A percentile compares a stretch with the other conserved stretches of the same genome.
These are phyloP conservation scores for Nannobrachium achirus DNA, from an alignment of 2,113 vertebrate species.

Conservation along the genomic window DNA sequence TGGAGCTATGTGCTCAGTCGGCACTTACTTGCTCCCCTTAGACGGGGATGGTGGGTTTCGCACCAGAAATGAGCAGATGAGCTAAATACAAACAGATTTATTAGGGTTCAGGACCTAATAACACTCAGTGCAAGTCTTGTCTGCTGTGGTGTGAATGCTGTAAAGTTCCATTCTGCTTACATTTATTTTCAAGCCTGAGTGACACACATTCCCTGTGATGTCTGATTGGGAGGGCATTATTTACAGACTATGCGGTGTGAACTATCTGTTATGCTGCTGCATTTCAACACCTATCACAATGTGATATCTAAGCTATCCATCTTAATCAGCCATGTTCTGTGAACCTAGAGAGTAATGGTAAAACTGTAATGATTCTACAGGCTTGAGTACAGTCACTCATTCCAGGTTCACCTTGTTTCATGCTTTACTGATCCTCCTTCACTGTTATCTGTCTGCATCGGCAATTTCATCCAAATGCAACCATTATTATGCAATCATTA, in stretches of 20 bases:
- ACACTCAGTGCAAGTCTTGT: slow-evolving; percentile 14
- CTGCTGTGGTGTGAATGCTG: slow-evolving; percentile 23
- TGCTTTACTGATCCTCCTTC: neutral
- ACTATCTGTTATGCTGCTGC: neutral
- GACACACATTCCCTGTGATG: slow-evolving; percentile 2
- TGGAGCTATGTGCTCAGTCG: slow-evolving; percentile 64
- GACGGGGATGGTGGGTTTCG: slow-evolving; percentile 51
- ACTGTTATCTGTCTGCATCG: no score
- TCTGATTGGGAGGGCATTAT: neutral
- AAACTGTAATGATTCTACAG: neutral
- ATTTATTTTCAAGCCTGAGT: slow-evolving; percentile 30
- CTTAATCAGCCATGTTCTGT: no score
- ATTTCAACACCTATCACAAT: neutral
- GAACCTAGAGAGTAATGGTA: no score
- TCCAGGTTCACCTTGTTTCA: neutral
- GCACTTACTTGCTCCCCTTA: slow-evolving; percentile 53
- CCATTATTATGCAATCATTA: neutral
- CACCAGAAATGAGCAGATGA: slow-evolving; percentile 61
- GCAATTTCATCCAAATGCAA: no score
- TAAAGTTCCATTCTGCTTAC: slow-evolving; percentile 17
- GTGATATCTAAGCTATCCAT: slow-evolving; percentile 1
- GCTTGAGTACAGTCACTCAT: neutral
- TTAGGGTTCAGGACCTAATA: slow-evolving; percentile 46
- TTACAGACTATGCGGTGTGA: neutral
- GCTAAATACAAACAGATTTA: slow-evolving; percentile 67